Evolutionary conservation across 2,797 vertebrate genomes (phyloP).

Genomic region (Scomberomorus guttatus): DNA sequence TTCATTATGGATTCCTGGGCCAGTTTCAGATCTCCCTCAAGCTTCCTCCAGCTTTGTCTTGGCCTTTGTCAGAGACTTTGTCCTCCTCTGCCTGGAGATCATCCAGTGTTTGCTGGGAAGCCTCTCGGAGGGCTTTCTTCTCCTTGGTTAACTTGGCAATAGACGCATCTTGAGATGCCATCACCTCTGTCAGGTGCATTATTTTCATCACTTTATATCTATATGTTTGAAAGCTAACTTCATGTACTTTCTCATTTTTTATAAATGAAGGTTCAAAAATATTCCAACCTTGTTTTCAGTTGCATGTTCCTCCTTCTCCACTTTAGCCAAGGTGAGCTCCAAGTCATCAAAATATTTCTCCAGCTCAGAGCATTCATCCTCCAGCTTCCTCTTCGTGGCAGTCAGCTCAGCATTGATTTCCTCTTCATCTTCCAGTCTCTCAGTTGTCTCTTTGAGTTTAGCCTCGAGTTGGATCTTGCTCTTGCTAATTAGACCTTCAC

Average conservation of each 20-base stretch:
- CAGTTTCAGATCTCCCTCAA: constrained; percentile 90
- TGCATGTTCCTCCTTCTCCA: constrained; percentile 79
- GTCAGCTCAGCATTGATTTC: constrained; percentile 89
- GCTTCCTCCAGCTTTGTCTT: constrained; percentile 90
- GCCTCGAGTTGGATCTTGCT: constrained; percentile 87
- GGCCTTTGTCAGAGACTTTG: constrained; percentile 89
- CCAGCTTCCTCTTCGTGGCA: constrained; percentile 69
- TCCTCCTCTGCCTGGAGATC: constrained; percentile 89
- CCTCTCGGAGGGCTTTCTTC: constrained; percentile 85
- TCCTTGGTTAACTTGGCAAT: constrained; percentile 86
- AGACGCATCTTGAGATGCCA: constrained; percentile 85
- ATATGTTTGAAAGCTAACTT: no score
- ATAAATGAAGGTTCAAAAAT: no score
- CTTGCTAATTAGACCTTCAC: constrained; percentile 76
- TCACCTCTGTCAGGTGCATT: constrained; percentile 84
- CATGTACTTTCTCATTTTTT: no score
- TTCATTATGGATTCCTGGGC: constrained; percentile 87
- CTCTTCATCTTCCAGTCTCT: constrained; percentile 89
- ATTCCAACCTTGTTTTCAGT: constrained; percentile 76
- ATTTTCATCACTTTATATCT: no score
- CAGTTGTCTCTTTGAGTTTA: constrained; percentile 88
- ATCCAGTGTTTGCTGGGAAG: constrained; percentile 86
- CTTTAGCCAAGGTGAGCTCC: constrained; percentile 77
- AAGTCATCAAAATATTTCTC: constrained; percentile 80
- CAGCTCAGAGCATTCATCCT: constrained; percentile 77